phyloP scores from a whole-genome alignment of 2,797 vertebrate genomes.

The Natrix natrix region DNA sequence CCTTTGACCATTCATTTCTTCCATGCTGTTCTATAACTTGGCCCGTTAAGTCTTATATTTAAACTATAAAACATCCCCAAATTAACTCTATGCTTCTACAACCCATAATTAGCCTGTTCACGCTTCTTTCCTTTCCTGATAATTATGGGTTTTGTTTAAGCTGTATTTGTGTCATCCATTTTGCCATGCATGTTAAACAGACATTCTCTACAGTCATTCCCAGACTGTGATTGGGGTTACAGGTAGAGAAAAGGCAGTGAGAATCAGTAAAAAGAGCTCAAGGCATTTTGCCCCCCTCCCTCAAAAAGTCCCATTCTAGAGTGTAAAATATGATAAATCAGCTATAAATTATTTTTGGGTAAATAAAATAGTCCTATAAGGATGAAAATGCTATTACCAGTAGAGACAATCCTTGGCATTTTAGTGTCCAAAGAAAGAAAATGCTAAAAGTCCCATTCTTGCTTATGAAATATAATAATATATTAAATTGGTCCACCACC shows the following conservation, averaged over 20 bases:
- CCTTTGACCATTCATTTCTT: neutral
- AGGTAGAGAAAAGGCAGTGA: neutral
- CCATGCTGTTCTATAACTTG: neutral
- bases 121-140: neutral
- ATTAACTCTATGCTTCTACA: neutral
- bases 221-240: neutral
- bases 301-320: neutral
- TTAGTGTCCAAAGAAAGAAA: neutral
- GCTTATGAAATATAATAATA: neutral
- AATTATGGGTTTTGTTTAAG: conserved; percentile 8
- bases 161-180: conserved; percentile 8
- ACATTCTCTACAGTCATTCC: neutral
- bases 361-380: neutral
- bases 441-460: neutral
- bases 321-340: neutral
- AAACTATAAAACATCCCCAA: conserved; percentile 8
- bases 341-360: neutral
- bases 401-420: neutral
- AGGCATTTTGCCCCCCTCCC: neutral
- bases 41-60: neutral
- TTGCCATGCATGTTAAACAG: neutral
- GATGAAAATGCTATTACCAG: neutral
- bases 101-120: conserved; percentile 26
- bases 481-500: neutral
- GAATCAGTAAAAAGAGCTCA: neutral